These are phyloP conservation scores for Argopecten irradians DNA, from an alignment of 1,140 invertebrate genomes.

Conservation along the genomic window DNA sequence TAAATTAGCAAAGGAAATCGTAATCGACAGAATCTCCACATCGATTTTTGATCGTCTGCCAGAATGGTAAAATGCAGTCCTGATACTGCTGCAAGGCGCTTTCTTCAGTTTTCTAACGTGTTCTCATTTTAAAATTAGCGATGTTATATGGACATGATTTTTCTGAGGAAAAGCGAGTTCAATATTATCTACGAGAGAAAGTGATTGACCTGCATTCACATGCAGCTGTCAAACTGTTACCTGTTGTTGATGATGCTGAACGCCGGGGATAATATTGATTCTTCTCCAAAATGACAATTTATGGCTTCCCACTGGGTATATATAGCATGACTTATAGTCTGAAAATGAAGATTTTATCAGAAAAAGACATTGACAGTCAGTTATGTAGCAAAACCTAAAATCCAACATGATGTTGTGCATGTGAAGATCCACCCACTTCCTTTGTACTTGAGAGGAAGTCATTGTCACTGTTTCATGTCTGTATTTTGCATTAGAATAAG, in stretches of 20 bases:
- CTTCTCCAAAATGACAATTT: neutral
- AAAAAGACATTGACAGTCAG: neutral
- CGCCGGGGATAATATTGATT: neutral
- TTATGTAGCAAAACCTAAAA: neutral
- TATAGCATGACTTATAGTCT: neutral
- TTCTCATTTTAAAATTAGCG: neutral
- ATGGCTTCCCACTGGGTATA: neutral
- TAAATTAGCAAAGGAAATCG: neutral
- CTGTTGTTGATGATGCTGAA: conserved; percentile 9
- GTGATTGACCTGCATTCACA: neutral
- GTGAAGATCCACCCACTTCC: too few species aligned
- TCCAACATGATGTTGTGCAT: neutral
- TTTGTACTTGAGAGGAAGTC: too few species aligned
- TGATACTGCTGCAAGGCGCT: neutral
- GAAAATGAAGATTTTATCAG: neutral
- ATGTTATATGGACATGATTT: neutral
- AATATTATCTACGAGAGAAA: neutral
- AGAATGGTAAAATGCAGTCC: neutral
- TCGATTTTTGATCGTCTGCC: conserved; percentile 39
- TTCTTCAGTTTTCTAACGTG: neutral
- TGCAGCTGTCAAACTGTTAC: neutral
- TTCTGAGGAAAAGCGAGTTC: neutral
- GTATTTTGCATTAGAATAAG: too few species aligned
- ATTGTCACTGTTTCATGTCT: too few species aligned
- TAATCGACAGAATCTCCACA: neutral